Evolutionary conservation across 2,797 vertebrate species (phyloP).

Genomic region (Paratrypauchen microcephalus): DNA sequence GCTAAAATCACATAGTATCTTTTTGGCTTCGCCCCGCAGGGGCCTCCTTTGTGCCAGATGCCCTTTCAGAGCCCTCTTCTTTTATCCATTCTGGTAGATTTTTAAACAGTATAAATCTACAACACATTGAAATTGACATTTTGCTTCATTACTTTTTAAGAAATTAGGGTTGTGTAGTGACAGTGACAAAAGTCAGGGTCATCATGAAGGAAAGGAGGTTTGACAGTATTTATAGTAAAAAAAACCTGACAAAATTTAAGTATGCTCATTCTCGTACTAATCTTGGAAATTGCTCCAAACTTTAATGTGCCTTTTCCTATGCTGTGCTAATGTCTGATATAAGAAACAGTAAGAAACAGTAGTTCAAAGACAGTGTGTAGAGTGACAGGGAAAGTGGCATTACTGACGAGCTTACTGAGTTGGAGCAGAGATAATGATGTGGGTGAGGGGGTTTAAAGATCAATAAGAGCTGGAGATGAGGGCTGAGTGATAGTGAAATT

Average conservation of each 20-base stretch:
- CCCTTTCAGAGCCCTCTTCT: not conserved
- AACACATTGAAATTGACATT: not conserved
- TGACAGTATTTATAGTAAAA: not conserved
- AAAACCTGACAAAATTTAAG: not conserved
- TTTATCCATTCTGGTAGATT: not conserved
- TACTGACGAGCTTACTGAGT: constrained; percentile 53
- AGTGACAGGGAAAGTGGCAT: constrained; percentile 19
- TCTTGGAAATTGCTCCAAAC: not conserved
- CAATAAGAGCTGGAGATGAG: constrained; percentile 56
- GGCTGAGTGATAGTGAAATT: constrained; percentile 59
- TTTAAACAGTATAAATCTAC: not conserved
- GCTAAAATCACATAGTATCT: not conserved
- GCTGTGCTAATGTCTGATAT: not conserved
- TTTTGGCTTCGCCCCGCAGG: not conserved
- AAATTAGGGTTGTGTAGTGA: not conserved
- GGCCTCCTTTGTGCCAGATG: not conserved
- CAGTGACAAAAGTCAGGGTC: not conserved
- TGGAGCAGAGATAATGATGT: constrained; percentile 60
- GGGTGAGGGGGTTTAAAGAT: constrained; percentile 55
- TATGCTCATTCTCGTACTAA: not conserved
- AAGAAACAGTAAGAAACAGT: not conserved
- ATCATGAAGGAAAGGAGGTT: not conserved
- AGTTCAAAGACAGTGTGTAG: not conserved
- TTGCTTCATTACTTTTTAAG: not conserved
- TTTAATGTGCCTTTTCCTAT: not conserved